phyloP scores from a whole-genome alignment of 1,140 invertebrate genomes.

The Oscheius sp. region DNA sequence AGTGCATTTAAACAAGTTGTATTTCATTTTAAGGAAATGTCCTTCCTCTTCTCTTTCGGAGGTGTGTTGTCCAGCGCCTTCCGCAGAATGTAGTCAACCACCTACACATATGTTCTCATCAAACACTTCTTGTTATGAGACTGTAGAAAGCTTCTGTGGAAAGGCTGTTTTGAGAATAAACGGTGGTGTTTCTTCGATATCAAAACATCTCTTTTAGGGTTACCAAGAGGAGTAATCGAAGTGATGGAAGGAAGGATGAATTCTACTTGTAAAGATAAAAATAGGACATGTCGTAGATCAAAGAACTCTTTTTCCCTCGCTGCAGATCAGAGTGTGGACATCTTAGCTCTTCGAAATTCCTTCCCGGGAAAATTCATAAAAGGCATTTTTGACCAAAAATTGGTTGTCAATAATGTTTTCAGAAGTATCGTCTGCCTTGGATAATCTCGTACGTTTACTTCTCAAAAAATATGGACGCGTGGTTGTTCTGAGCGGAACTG shows the following conservation, averaged over 20 bases:
- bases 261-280: no score
- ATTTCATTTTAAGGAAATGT: no score
- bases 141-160: neutral
- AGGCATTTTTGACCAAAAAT: neutral
- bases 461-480: neutral
- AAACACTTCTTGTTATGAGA: neutral
- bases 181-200: no score
- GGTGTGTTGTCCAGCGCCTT: neutral
- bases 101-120: neutral
- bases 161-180: no score
- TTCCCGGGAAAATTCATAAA: neutral
- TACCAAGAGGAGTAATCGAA: no score
- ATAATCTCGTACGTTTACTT: neutral
- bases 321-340: no score
- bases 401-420: neutral
- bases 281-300: no score
- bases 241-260: no score
- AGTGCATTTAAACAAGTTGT: neutral
- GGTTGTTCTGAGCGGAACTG: neutral
- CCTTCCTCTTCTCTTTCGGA: no score
- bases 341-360: no score
- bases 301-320: no score
- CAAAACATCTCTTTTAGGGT: no score
- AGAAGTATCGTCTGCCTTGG: neutral
- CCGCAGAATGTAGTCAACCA: neutral